Conservation (phyloP, 2,113 vertebrate species). For the Ranitomeya imitator region DNA sequence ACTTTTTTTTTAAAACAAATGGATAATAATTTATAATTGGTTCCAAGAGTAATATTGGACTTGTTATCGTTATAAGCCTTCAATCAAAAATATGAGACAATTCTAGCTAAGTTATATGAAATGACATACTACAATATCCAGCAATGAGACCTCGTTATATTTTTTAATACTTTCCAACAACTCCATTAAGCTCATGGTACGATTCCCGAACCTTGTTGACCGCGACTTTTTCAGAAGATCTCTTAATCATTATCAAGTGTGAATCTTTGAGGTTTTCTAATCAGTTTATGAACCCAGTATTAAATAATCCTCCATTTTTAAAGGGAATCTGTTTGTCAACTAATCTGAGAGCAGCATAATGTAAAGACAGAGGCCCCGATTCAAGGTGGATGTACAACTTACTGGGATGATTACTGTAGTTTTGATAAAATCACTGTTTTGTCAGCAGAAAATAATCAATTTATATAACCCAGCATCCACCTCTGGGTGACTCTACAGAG, state of each 20-base stretch:
- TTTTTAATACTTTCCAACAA: background rate
- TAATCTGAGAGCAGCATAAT: no score
- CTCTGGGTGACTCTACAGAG: no score
- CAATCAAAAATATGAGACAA: conserved; percentile 4
- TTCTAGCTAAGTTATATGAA: conserved; percentile 2
- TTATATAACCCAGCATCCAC: no score
- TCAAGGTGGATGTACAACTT: no score
- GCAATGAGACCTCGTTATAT: conserved; percentile 8
- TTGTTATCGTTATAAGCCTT: background rate
- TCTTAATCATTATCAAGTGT: conserved; percentile 10
- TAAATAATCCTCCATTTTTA: background rate
- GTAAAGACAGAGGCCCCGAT: no score
- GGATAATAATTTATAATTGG: conserved; percentile 3
- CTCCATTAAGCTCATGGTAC: conserved; percentile 8
- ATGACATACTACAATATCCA: conserved; percentile 7
- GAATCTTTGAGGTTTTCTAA: background rate
- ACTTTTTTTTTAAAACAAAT: background rate
- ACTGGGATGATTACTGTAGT: no score
- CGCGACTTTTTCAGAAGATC: background rate
- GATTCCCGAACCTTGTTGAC: conserved; percentile 14
- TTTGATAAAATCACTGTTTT: no score
- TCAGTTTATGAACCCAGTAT: background rate
- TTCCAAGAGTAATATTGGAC: conserved; percentile 2
- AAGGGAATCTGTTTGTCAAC: background rate
- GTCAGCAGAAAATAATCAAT: no score